Percentiles rank a stretch among this genome's conserved stretches.
phyloP scores from a whole-genome alignment of 2,888 invertebrate species.

The Hydrotaea cyrtoneurina region DNA sequence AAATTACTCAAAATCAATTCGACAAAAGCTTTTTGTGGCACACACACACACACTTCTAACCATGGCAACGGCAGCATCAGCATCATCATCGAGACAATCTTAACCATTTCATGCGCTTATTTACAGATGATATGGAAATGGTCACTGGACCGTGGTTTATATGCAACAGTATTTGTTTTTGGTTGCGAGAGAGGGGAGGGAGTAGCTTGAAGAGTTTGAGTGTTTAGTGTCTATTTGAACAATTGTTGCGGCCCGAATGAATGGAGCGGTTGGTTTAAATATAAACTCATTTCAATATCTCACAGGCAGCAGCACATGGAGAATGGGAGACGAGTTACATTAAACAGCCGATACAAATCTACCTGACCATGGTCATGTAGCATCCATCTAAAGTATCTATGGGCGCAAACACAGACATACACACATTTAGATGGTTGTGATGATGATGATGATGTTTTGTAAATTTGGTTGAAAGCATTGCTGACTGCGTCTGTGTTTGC shows the following conservation, averaged over 20 bases:
- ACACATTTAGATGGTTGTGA: no score
- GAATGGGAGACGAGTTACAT: constrained; percentile 8
- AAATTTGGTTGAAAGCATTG: background rate
- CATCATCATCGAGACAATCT: background rate
- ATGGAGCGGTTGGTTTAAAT: constrained; percentile 18
- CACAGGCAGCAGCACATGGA: background rate
- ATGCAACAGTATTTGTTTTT: constrained; percentile 1
- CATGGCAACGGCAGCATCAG: no score
- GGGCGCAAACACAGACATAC: no score
- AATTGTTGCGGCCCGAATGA: constrained; percentile 12
- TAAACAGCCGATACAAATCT: background rate
- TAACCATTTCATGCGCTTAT: background rate
- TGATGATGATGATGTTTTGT: background rate
- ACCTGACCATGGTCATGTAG: constrained; percentile 17
- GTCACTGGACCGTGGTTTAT: background rate
- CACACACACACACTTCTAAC: background rate
- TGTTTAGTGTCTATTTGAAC: constrained; percentile 30
- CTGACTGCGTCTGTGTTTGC: background rate
- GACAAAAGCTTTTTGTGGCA: constrained; percentile 55
- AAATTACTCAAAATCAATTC: constrained; percentile 67
- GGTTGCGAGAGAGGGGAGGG: background rate
- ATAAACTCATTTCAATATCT: constrained; percentile 28
- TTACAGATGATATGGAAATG: background rate
- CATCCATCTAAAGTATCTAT: background rate
- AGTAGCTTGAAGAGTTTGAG: background rate